Conservation (phyloP, 2,113 vertebrate species). For the Elephas maximus region DNA sequence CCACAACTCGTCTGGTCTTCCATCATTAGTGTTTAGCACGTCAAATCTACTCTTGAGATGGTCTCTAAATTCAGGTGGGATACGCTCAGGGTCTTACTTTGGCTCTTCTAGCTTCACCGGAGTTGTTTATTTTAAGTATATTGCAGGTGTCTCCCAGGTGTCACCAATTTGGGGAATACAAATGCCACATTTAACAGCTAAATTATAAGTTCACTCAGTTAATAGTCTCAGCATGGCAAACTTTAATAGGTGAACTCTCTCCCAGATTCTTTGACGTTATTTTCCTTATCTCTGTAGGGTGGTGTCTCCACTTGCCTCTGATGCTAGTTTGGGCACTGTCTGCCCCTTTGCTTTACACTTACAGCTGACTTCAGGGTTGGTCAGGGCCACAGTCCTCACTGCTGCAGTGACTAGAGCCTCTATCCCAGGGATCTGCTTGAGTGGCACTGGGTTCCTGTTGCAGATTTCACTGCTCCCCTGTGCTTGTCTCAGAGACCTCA, state of each 20-base stretch:
- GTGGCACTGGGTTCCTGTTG: neutral
- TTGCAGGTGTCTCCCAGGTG: neutral
- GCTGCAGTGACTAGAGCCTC: neutral
- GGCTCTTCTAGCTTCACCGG: neutral
- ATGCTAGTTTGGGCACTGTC: neutral
- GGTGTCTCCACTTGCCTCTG: neutral
- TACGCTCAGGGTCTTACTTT: no score
- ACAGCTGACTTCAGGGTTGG: neutral
- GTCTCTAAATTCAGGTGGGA: no score
- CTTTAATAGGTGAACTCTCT: neutral
- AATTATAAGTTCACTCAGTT: neutral
- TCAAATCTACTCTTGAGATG: no score
- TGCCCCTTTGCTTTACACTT: neutral
- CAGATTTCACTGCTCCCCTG: neutral
- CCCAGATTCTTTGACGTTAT: neutral
- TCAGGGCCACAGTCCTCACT: accelerated
- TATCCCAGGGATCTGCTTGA: neutral
- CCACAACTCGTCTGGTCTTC: no score
- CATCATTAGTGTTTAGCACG: no score
- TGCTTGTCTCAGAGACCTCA: neutral
- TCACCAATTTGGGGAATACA: slow-evolving; percentile 22
- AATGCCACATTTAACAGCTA: neutral
- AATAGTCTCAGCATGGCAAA: neutral
- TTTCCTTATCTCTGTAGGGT: neutral
- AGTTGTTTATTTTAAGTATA: slow-evolving; percentile 28